Evolutionary conservation across 2,797 vertebrate species (phyloP).

Genomic region (Apogon hyalosoma): DNA sequence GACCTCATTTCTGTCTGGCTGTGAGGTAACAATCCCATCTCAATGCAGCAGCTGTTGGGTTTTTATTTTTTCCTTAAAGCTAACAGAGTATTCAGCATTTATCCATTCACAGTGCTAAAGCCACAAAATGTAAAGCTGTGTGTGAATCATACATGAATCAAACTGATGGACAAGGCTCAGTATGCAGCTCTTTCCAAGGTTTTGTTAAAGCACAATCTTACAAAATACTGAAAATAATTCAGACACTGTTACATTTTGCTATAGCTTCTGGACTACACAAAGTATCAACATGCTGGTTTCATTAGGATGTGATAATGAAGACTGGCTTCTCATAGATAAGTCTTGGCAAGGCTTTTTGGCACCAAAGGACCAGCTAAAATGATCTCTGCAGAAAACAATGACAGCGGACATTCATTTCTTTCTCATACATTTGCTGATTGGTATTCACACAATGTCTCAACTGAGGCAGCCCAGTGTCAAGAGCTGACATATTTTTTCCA

Average conservation of each 20-base stretch:
- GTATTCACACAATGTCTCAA: conserved; percentile 56
- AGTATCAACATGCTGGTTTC: conserved; percentile 22
- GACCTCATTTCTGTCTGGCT: conserved; percentile 45
- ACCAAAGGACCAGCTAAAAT: conserved; percentile 33
- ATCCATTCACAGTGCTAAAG: neutral
- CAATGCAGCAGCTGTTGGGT: conserved; percentile 1
- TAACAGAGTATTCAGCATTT: neutral
- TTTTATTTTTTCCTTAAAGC: conserved; percentile 11
- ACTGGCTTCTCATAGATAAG: conserved; percentile 30
- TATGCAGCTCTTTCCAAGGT: neutral
- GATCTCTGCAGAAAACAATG: conserved; percentile 33
- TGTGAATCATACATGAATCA: conserved; percentile 5
- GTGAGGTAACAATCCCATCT: conserved; percentile 33
- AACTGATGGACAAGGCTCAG: conserved; percentile 1
- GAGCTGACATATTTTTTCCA: conserved; percentile 60
- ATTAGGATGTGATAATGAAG: conserved; percentile 46
- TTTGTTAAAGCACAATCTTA: neutral
- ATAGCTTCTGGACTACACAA: neutral
- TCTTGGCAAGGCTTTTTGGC: conserved; percentile 37
- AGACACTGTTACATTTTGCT: neutral
- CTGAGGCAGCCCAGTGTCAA: conserved; percentile 58
- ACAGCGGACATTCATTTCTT: conserved; percentile 51
- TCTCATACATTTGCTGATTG: conserved; percentile 48
- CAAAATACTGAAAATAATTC: neutral
- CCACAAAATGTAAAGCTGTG: neutral